Conservation (phyloP, 2,888 invertebrate genomes). For the Cloeon dipterum region DNA sequence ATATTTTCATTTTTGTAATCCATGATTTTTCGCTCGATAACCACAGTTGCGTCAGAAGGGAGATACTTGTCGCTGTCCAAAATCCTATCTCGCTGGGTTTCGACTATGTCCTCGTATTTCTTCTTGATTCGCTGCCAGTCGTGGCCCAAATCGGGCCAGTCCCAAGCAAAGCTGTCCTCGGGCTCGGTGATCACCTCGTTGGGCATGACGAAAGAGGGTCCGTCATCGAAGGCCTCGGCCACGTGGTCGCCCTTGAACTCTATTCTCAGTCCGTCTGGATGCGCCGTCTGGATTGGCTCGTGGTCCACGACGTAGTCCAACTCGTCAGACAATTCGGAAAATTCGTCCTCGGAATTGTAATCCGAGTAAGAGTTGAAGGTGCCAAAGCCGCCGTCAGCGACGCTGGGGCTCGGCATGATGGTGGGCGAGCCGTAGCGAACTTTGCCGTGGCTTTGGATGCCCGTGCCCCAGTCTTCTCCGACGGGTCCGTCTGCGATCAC, state of each 20-base stretch:
- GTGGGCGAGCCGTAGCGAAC: constrained; percentile 30
- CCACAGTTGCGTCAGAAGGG: no score
- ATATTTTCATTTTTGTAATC: no score
- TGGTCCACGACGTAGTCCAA: constrained; percentile 2
- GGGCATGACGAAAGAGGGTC: neutral
- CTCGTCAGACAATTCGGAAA: constrained; percentile 11
- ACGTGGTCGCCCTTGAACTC: constrained; percentile 66
- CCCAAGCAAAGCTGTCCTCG: constrained; percentile 14
- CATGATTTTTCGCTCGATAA: no score
- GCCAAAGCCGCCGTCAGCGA: neutral
- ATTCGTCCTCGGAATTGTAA: constrained; percentile 19
- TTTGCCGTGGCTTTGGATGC: constrained; percentile 11
- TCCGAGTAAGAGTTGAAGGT: neutral
- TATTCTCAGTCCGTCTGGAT: constrained; percentile 38
- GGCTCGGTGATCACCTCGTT: constrained; percentile 6
- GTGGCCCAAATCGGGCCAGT: constrained; percentile 7
- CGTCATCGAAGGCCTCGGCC: constrained; percentile 53
- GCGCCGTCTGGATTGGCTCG: neutral
- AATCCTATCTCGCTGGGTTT: constrained; percentile 14
- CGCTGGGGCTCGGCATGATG: neutral
- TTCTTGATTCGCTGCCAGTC: neutral
- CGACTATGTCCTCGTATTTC: neutral
- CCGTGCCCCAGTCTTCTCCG: constrained; percentile 11
- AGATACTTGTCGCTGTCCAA: no score
- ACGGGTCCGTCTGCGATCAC: constrained; percentile 6